phyloP scores from a whole-genome alignment of 2,113 vertebrate species.

The Arothron firmamentum region DNA sequence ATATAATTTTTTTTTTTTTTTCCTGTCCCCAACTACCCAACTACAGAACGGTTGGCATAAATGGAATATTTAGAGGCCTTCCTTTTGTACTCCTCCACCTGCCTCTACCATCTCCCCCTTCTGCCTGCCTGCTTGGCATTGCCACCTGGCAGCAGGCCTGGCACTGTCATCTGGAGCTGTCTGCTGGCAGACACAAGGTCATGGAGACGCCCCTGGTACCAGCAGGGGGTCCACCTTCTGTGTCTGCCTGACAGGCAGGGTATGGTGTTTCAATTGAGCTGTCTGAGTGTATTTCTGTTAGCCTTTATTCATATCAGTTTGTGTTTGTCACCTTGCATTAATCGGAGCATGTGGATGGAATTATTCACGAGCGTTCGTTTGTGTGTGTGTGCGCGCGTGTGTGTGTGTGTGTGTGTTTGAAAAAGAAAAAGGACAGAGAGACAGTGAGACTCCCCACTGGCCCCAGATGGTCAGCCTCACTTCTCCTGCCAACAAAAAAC shows the following conservation, averaged over 20 bases:
- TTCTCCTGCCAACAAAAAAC: conserved; percentile 30
- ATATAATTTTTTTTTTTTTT: neutral
- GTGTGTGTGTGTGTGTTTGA: conserved; percentile 14
- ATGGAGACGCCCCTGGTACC: conserved; percentile 44
- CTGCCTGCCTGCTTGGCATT: conserved; percentile 49
- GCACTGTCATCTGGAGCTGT: conserved; percentile 56
- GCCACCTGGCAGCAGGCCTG: conserved; percentile 64
- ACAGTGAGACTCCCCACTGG: conserved; percentile 54
- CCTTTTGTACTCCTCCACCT: conserved; percentile 10
- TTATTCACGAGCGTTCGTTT: conserved; percentile 28
- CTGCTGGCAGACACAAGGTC: conserved; percentile 66
- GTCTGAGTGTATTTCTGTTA: conserved; percentile 20
- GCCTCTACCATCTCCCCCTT: neutral
- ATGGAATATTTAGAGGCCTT: conserved; percentile 24
- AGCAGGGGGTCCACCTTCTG: conserved; percentile 39
- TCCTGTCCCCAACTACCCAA: too few relatives aligned
- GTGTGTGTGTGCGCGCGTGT: conserved; percentile 13
- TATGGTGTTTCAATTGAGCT: conserved; percentile 26
- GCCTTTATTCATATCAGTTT: conserved; percentile 34
- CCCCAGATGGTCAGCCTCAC: conserved; percentile 64
- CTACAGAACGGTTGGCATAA: conserved; percentile 10
- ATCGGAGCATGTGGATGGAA: conserved; percentile 19
- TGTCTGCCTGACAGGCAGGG: conserved; percentile 28
- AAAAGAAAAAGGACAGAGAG: conserved; percentile 3
- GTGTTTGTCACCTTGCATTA: conserved; percentile 50